These are phyloP conservation scores for Agrotis puta DNA, from an alignment of 2,888 invertebrate genomes.

Conservation along the genomic window DNA sequence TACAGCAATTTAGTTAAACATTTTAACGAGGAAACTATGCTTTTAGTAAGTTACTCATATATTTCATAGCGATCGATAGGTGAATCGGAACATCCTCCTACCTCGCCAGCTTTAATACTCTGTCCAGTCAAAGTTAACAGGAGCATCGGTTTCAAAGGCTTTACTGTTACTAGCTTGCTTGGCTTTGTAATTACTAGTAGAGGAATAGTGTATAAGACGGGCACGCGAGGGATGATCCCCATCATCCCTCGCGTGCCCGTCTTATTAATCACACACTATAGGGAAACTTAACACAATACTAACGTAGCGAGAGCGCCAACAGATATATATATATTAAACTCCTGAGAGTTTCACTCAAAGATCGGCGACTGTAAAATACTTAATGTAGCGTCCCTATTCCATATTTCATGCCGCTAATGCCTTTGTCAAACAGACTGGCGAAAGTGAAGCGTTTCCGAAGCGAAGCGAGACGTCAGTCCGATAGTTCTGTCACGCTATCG, in stretches of 20 bases:
- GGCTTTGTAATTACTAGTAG: conserved; percentile 6
- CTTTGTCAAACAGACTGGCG: too few species aligned
- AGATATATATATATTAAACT: too few species aligned
- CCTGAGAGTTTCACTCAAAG: conserved; percentile 12
- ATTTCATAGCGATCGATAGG: not conserved
- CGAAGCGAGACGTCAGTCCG: too few species aligned
- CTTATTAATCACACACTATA: too few species aligned
- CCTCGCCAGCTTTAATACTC: not conserved
- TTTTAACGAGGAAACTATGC: not conserved
- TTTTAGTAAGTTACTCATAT: conserved; percentile 13
- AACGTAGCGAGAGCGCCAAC: too few species aligned
- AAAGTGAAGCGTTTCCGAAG: too few species aligned
- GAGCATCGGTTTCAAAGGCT: conserved; percentile 5
- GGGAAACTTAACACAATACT: too few species aligned
- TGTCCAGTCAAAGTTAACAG: conserved; percentile 4
- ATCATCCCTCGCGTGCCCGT: too few species aligned
- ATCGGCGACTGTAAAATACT: not conserved
- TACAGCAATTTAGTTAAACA: not conserved
- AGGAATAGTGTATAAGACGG: too few species aligned
- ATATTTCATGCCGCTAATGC: conserved; percentile 44
- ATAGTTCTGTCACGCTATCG: too few species aligned
- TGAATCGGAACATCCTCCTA: not conserved
- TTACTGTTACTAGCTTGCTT: not conserved
- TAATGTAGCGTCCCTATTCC: conserved; percentile 30
- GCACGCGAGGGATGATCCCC: too few species aligned